These are phyloP conservation scores for Orthosia incerta DNA, from an alignment of 2,888 invertebrate genomes.

Conservation along the genomic window DNA sequence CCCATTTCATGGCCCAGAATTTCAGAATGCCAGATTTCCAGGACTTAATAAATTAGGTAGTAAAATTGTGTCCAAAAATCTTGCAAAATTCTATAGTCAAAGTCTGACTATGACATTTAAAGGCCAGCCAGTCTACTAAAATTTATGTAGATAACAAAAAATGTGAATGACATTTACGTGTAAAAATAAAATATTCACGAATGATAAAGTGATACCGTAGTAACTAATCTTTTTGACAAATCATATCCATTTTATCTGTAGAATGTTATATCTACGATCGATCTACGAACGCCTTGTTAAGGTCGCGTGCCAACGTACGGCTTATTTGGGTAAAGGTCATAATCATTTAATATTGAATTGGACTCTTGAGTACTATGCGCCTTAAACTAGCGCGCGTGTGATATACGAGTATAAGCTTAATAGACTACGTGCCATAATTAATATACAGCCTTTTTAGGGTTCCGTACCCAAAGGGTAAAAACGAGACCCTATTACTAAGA, in stretches of 20 bases:
- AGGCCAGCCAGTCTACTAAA: background rate
- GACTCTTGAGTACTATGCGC: background rate
- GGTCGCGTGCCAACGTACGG: slow-evolving; percentile 28
- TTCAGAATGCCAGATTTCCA: background rate
- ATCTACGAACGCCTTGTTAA: slow-evolving; percentile 14
- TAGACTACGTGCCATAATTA: slow-evolving; percentile 12
- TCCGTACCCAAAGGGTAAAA: no score
- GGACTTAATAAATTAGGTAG: background rate
- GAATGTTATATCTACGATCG: slow-evolving; percentile 14
- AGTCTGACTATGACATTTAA: background rate
- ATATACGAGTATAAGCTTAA: background rate
- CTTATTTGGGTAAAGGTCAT: slow-evolving; percentile 53
- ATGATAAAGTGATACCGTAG: slow-evolving; percentile 21
- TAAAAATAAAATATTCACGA: slow-evolving; percentile 29
- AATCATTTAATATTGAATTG: slow-evolving; percentile 56
- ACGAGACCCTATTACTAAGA: no score
- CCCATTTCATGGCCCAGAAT: background rate
- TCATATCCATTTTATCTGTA: slow-evolving; percentile 38
- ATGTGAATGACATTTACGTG: slow-evolving; percentile 30
- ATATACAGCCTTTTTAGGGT: slow-evolving; percentile 9
- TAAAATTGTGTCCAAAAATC: background rate
- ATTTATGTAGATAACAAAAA: slow-evolving; percentile 13
- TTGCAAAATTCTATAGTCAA: background rate
- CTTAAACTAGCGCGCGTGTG: background rate
- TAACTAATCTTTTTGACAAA: slow-evolving; percentile 33